These are phyloP conservation scores for Diarsia mendica DNA, from an alignment of 2,888 invertebrate genomes.

Conservation along the genomic window DNA sequence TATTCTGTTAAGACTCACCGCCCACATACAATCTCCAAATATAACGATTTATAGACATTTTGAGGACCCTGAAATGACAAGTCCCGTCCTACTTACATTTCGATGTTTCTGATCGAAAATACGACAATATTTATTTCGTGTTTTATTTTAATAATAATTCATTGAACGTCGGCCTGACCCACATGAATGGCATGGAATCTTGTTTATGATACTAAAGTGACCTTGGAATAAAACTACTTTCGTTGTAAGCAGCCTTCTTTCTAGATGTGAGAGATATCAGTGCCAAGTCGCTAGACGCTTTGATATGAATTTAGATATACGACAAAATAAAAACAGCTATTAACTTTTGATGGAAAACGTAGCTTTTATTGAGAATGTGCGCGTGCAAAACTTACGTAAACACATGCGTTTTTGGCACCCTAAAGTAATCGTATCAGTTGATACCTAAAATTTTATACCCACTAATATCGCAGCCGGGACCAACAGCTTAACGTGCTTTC, in stretches of 20 bases:
- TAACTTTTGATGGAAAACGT: conserved; percentile 42
- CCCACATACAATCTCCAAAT: background rate
- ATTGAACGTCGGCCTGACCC: conserved; percentile 42
- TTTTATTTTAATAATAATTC: conserved; percentile 26
- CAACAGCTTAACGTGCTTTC: too few relatives aligned
- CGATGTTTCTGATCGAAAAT: background rate
- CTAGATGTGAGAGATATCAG: conserved; percentile 36
- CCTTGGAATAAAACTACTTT: conserved; percentile 59
- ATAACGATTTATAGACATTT: conserved; percentile 13
- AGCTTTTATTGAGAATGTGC: conserved; percentile 16
- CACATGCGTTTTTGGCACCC: background rate
- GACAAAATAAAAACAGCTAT: conserved; percentile 55
- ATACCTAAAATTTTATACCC: background rate
- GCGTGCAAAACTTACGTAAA: conserved; percentile 15
- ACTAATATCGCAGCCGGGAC: too few relatives aligned
- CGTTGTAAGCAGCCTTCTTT: conserved; percentile 51
- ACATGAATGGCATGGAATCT: conserved; percentile 41
- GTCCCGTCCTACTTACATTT: background rate
- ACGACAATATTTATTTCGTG: background rate
- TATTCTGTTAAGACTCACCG: background rate
- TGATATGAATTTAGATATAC: conserved; percentile 55
- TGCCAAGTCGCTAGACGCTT: conserved; percentile 59
- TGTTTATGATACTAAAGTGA: conserved; percentile 41
- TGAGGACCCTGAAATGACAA: conserved; percentile 5
- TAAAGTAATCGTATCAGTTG: background rate